These are phyloP conservation scores for Rhinolophus ferrumequinum DNA, from an alignment of 2,113 vertebrate genomes.

Conservation along the genomic window DNA sequence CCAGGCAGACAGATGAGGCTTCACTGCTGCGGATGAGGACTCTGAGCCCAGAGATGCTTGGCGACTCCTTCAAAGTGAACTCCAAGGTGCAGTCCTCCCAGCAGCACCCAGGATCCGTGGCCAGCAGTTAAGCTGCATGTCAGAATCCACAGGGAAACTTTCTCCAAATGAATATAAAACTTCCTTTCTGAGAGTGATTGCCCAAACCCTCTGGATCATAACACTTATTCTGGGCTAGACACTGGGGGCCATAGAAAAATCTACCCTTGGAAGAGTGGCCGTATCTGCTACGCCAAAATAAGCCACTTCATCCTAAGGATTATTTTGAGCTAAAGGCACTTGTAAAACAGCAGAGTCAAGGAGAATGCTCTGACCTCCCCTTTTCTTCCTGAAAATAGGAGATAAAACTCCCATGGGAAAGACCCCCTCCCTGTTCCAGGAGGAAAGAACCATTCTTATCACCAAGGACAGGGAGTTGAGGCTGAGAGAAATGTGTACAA, in stretches of 20 bases:
- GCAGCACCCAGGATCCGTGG: background rate
- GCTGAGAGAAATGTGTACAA: background rate
- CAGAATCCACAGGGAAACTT: background rate
- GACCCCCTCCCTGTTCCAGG: background rate
- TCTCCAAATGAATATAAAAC: background rate
- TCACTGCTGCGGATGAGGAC: background rate
- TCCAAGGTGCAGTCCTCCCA: background rate
- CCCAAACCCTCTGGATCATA: background rate
- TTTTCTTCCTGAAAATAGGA: background rate
- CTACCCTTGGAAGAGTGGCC: background rate
- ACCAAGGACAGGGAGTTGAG: background rate
- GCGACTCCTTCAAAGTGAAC: background rate
- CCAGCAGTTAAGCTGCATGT: fast-evolving
- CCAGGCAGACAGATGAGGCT: background rate
- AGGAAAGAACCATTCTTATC: background rate
- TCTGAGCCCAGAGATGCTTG: background rate
- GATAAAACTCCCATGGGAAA: background rate
- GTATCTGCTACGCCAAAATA: background rate
- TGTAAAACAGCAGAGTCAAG: background rate
- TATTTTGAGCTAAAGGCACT: background rate
- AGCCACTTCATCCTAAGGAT: background rate
- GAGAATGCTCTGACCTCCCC: background rate
- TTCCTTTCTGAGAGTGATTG: background rate
- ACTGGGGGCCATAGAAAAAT: too few species aligned
- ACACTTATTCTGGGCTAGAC: background rate